phyloP scores from a whole-genome alignment of 2,888 invertebrate genomes.

The Morpho achilles region DNA sequence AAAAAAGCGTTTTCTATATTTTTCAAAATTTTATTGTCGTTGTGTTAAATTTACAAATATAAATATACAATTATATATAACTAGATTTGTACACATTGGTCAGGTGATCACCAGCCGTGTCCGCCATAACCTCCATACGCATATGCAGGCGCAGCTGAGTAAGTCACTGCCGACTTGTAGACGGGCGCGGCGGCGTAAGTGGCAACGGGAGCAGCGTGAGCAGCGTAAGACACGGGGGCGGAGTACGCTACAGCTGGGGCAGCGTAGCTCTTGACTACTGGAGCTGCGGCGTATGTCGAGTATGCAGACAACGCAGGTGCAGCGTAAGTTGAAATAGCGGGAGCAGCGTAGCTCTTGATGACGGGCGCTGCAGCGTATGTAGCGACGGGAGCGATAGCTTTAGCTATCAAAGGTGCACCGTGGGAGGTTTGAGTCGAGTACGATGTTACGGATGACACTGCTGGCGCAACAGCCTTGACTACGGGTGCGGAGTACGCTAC shows the following conservation, averaged over 20 bases:
- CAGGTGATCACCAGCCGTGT: slow-evolving; percentile 81
- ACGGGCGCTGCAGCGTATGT: slow-evolving; percentile 71
- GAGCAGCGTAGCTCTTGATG: slow-evolving; percentile 68
- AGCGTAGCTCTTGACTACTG: slow-evolving; percentile 56
- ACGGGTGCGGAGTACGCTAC: slow-evolving; percentile 64
- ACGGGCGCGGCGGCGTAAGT: slow-evolving; percentile 35
- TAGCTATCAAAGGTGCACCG: slow-evolving; percentile 36
- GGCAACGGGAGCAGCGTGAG: slow-evolving; percentile 31
- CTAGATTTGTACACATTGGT: slow-evolving; percentile 50
- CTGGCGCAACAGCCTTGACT: slow-evolving; percentile 37
- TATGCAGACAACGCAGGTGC: slow-evolving; percentile 63
- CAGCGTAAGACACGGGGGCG: slow-evolving; percentile 33
- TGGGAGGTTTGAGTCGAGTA: slow-evolving; percentile 43
- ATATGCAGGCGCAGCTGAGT: slow-evolving; percentile 33
- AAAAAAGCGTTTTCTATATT: slow-evolving; percentile 18
- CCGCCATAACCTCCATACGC: slow-evolving; percentile 78
- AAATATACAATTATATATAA: slow-evolving; percentile 58
- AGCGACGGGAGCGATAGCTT: slow-evolving; percentile 42
- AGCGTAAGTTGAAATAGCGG: slow-evolving; percentile 44
- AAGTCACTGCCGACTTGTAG: slow-evolving; percentile 29
- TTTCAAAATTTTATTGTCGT: slow-evolving; percentile 54
- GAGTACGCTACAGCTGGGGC: slow-evolving; percentile 53
- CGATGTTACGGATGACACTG: slow-evolving; percentile 39
- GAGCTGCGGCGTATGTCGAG: slow-evolving; percentile 70
- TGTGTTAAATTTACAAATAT: slow-evolving; percentile 46